These are phyloP conservation scores for Calliphora vicina DNA, from an alignment of 1,140 invertebrate genomes.

Conservation along the genomic window DNA sequence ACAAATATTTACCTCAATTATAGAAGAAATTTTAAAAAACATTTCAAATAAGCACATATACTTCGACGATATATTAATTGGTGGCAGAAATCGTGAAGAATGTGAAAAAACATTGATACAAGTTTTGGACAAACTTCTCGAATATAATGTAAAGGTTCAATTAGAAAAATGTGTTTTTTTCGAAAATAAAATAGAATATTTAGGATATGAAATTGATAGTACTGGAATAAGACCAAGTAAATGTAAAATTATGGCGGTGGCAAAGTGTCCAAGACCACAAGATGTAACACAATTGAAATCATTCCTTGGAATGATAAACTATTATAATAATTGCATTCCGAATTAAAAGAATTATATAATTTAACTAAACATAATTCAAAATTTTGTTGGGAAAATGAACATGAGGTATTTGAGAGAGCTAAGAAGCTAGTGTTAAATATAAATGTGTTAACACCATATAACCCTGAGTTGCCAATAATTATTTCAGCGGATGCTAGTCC, in stretches of 20 bases:
- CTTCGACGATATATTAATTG: background rate
- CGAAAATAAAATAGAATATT: conserved; percentile 38
- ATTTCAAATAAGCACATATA: background rate
- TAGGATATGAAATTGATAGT: conserved; percentile 55
- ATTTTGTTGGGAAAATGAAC: conserved; percentile 41
- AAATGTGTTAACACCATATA: conserved; percentile 47
- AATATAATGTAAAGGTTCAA: background rate
- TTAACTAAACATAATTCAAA: conserved; percentile 40
- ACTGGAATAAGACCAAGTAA: conserved; percentile 53
- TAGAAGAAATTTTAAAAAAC: conserved; percentile 43
- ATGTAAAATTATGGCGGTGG: conserved; percentile 60
- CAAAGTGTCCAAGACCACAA: conserved; percentile 49
- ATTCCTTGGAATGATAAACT: conserved; percentile 56
- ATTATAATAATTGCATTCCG: conserved; percentile 56
- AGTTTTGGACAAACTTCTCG: background rate
- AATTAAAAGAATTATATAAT: conserved; percentile 49
- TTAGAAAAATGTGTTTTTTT: background rate
- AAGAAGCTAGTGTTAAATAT: conserved; percentile 40
- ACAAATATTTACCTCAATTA: conserved; percentile 52
- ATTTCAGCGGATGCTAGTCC: conserved; percentile 41
- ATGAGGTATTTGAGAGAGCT: conserved; percentile 39
- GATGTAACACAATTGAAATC: conserved; percentile 58
- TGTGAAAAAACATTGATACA: background rate
- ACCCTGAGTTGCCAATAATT: conserved; percentile 40
- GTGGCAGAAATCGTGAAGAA: conserved; percentile 23